Conservation (phyloP, 1,140 invertebrate genomes). For the Pseudomyrmex sp. region DNA sequence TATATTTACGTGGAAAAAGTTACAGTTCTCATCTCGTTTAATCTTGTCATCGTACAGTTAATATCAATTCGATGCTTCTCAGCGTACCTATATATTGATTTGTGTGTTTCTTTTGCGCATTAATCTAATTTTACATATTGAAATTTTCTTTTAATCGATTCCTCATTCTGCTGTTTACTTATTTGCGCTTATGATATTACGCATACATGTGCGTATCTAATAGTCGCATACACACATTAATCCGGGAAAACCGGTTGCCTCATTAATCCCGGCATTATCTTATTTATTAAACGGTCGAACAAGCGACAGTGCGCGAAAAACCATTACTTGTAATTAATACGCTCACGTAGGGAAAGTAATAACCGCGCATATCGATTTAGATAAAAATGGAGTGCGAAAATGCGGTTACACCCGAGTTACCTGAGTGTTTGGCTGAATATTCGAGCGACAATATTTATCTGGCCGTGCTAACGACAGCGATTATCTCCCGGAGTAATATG, state of each 20-base stretch:
- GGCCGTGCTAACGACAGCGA: constrained; percentile 45
- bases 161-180: constrained; percentile 6
- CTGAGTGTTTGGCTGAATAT: constrained; percentile 36
- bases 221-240: not conserved
- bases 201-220: not conserved
- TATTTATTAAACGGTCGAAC: constrained; percentile 38
- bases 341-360: constrained; percentile 31
- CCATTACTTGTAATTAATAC: too few relatives aligned
- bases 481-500: constrained; percentile 44
- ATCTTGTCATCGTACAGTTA: too few relatives aligned
- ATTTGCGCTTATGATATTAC: not conserved
- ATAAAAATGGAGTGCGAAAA: constrained; percentile 53
- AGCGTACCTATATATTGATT: too few relatives aligned
- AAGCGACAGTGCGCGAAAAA: constrained; percentile 1
- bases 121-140: not conserved
- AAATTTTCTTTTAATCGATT: not conserved
- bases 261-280: constrained; percentile 40
- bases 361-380: constrained; percentile 26
- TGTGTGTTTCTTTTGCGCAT: not conserved
- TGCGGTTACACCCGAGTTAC: constrained; percentile 42
- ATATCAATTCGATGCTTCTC: too few relatives aligned
- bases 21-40: too few relatives aligned
- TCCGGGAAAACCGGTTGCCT: not conserved
- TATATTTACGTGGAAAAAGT: too few relatives aligned
- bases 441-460: constrained; percentile 51